A percentile compares a stretch with the other conserved stretches of the same genome.
phyloP scores from a whole-genome alignment of 1,140 invertebrate species.

The Drosophila punjabiensis region DNA sequence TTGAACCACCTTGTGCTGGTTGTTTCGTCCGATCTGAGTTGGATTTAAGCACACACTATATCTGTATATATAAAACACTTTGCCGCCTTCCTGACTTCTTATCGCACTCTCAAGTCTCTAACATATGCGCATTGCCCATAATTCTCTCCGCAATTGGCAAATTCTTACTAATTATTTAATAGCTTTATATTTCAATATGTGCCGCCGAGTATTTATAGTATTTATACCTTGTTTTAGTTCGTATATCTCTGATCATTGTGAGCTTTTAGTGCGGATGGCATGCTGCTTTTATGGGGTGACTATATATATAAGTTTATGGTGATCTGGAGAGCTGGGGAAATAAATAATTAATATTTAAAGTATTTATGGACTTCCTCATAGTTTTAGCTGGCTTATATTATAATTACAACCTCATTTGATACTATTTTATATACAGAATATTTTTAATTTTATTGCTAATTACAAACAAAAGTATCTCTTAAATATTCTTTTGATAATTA shows the following conservation, averaged over 20 bases:
- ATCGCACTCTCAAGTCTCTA: constrained; percentile 51
- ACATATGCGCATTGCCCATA: constrained; percentile 35
- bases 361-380: not conserved
- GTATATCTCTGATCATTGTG: constrained; percentile 43
- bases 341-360: not conserved
- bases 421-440: too few relatives aligned
- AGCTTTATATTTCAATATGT: constrained; percentile 53
- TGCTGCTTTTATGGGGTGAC: constrained; percentile 12
- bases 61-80: constrained; percentile 38
- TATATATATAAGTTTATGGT: not conserved
- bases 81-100: constrained; percentile 79
- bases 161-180: constrained; percentile 79
- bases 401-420: not conserved
- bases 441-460: too few relatives aligned
- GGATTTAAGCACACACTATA: constrained; percentile 12
- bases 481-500: not conserved
- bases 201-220: constrained; percentile 22
- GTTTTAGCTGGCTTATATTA: too few relatives aligned
- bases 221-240: constrained; percentile 58
- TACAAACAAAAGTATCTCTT: too few relatives aligned
- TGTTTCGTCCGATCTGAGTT: constrained; percentile 42
- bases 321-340: not conserved
- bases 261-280: constrained; percentile 40
- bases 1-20: constrained; percentile 67
- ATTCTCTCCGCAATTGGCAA: constrained; percentile 68